Conservation (phyloP, 2,113 vertebrate genomes). For the Pica pica region DNA sequence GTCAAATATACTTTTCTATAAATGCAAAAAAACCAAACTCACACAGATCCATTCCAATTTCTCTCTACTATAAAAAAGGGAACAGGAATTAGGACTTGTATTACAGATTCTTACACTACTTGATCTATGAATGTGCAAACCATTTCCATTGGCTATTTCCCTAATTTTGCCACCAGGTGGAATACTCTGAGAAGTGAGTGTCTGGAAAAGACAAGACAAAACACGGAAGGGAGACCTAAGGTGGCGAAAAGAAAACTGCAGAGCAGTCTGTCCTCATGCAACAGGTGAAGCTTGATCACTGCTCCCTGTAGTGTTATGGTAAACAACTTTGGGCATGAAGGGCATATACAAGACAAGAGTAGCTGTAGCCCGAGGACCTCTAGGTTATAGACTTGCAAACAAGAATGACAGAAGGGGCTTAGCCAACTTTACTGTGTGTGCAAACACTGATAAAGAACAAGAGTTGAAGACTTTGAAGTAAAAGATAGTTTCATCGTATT, state of each 20-base stretch:
- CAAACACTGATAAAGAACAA: slow-evolving; percentile 6
- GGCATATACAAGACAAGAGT: not conserved
- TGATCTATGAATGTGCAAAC: not conserved
- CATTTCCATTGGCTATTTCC: not conserved
- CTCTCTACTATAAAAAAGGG: not conserved
- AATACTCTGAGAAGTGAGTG: not conserved
- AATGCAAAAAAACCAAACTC: not conserved
- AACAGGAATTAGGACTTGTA: not conserved
- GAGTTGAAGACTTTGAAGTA: not conserved
- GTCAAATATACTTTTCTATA: not conserved
- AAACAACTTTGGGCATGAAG: not conserved
- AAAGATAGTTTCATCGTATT: not conserved
- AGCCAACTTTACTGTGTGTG: not conserved
- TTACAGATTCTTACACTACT: not conserved
- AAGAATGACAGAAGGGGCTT: not conserved
- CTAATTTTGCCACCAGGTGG: slow-evolving; percentile 43
- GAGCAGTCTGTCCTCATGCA: not conserved
- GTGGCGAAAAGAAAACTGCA: not conserved
- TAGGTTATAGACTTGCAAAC: not conserved
- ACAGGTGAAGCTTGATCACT: not conserved
- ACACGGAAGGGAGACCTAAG: not conserved
- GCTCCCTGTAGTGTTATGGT: not conserved
- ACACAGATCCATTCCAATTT: not conserved
- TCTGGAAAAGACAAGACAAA: not conserved
- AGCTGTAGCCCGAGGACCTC: not conserved